Conservation (phyloP, 2,888 invertebrate species). For the Tuta absoluta region DNA sequence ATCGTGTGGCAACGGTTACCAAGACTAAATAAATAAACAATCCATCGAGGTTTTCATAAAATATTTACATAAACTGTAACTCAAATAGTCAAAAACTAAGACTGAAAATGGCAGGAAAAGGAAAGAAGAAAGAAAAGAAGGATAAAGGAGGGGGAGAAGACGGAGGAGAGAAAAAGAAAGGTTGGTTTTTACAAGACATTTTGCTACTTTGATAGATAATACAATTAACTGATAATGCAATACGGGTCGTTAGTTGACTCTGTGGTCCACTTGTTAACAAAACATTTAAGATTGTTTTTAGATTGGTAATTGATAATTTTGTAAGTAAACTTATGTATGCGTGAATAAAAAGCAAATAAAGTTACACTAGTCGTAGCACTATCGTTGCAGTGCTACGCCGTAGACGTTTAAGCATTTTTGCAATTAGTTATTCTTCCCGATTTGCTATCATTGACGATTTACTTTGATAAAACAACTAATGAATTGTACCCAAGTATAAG, state of each 20-base stretch:
- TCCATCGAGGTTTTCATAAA: neutral
- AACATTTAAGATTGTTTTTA: no score
- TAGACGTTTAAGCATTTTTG: no score
- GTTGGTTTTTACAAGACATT: neutral
- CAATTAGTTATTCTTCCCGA: no score
- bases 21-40: neutral
- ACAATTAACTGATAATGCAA: neutral
- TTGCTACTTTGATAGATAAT: neutral
- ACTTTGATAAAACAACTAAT: neutral
- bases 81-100: no score
- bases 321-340: no score
- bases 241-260: no score
- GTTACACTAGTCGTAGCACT: no score
- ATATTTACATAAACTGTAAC: neutral
- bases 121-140: constrained; percentile 12
- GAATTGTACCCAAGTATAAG: neutral
- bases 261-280: no score
- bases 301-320: no score
- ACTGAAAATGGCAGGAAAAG: constrained; percentile 10
- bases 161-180: constrained; percentile 15
- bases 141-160: constrained; percentile 2
- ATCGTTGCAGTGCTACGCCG: no score
- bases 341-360: no score
- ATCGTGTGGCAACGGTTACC: neutral
- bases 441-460: no score